A percentile compares a stretch with the other conserved stretches of the same genome.
Conservation (phyloP, 2,888 invertebrate species). For the Pterostichus niger region DNA sequence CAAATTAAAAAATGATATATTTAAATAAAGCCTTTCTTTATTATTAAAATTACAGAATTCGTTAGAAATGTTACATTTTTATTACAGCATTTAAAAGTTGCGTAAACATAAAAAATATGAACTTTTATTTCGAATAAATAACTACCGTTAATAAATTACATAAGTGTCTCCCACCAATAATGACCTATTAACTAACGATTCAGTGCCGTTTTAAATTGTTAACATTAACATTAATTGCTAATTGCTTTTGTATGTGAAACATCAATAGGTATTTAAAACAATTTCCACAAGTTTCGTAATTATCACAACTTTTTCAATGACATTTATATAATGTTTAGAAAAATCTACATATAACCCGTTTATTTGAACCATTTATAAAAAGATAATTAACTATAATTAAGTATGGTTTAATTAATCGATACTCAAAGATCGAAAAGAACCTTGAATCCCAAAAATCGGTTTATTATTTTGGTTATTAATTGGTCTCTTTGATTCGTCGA, state of each 20-base stretch:
- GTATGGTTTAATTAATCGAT: constrained; percentile 77
- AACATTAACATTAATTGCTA: constrained; percentile 32
- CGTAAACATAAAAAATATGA: neutral
- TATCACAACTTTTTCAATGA: constrained; percentile 1
- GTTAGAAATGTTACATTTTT: neutral
- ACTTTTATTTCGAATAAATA: too few relatives aligned
- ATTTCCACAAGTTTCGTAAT: constrained; percentile 13
- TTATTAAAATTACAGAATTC: too few relatives aligned
- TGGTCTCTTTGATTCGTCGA: constrained; percentile 80
- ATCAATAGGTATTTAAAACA: neutral
- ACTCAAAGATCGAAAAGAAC: constrained; percentile 80
- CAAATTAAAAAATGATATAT: too few relatives aligned
- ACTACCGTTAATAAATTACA: constrained; percentile 19
- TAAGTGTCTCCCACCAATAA: constrained; percentile 23
- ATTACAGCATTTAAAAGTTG: neutral
- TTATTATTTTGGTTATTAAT: constrained; percentile 74
- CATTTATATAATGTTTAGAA: neutral
- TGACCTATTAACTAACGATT: constrained; percentile 15
- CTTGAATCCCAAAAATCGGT: constrained; percentile 76
- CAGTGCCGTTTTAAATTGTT: constrained; percentile 13
- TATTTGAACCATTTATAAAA: constrained; percentile 6
- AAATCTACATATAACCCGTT: constrained; percentile 30
- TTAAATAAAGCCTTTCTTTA: too few relatives aligned
- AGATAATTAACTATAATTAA: neutral
- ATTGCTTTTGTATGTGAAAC: constrained; percentile 17